Evolutionary conservation across 2,113 vertebrate genomes (phyloP), one percentile per base, ranked within the genome.

Genomic region (Aegotheles bennettii): DNA sequence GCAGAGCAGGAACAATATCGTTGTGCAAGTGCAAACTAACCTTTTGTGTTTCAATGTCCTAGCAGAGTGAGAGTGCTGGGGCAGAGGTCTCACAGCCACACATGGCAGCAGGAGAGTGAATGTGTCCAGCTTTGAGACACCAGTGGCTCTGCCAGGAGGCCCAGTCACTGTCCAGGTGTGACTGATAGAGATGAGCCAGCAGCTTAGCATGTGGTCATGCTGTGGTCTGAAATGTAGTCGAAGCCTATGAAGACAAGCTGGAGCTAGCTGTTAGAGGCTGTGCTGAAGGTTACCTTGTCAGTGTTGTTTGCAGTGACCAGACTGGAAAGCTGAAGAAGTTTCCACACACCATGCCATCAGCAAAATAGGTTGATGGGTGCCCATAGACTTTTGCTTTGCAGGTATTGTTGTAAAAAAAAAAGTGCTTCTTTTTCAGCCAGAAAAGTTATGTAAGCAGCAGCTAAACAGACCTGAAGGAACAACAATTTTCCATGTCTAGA

Each of bases 331-430:
- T 51, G 48, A 63, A 43, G 20, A 17, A 1, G 1, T 57, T 13
- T 75, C 6, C 24, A 23, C 6, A 28, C 2, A 13, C 13, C 12
- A 16, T 31, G 35, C 10, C 38, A 29, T 47, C 29, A 43, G 10
- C 35, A 71, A 7, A 51, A 15, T 5, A 16, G 3, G 11, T 11
- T 69, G 42, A 57, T 31, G 54, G 16, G 16, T 1, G 0, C 3
- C 3, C 13, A 40, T 33, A 51, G 6, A 5, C 24, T 75, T 84
- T 51, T 35, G 16, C 25, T 63, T 56, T 57, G 24, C 84, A 36
- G 10, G 26, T 51, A 19, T 57, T 10, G 17, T 6, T 24, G 16
- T 43, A 45, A 79, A 78, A 73, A n/a, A 36, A 35, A 9, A 20
- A 36, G 13, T 48, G 16, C 23, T 77, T 88, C 21, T 18, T 28